Base-by-base conservation (phyloP, 2,888 invertebrate species). In the Atherix ibis region DNA sequence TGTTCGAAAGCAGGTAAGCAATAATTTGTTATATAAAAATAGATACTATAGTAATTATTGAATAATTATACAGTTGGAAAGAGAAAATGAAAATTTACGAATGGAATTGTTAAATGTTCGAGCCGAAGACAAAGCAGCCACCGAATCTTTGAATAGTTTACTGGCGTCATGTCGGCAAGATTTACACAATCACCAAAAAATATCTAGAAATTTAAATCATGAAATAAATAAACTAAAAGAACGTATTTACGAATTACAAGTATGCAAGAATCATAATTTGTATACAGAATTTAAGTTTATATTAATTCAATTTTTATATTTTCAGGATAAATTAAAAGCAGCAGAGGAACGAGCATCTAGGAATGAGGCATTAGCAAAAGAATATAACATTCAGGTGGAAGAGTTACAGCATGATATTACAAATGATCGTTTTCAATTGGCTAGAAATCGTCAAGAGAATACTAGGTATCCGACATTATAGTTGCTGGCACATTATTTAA, bases 131-230 rank as follows among this genome's bases (percentile, higher is more conserved):
- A 60, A 61, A 44, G 59, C 51, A 25, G 63, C 63, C 9, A 53
- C 67, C 1, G 65, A 68, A 35, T 65, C 67, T n/a, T 52, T 73
- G 34, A 71, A 74, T 45, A 62, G 63, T 31, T 52, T 73, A 10
- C 47, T 76, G 27, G 61, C 63, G 25, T 64, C 67, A 35, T 64
- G 70, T 8, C 63, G 72, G 18, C 64, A 67, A 34, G 74, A 76
- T 44, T 62, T 69, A n/a, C 71, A 58, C 28, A 49, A 52, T 13
- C 52, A 58, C 44, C 47, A 53, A 9, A 48, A 48, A 30, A 46
- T 45, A 17, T 50, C 52, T 9, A 43, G 49, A 6, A 46, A 48
- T 35, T 40, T 54, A 8, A 52, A 50, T 37, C 48, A 47, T 33
- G 60, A 61, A 38, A 43, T 59, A 27, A 39, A 50, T 12, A 48